Conservation (phyloP, 1,140 invertebrate genomes). For the Oryctes rhinoceros region DNA sequence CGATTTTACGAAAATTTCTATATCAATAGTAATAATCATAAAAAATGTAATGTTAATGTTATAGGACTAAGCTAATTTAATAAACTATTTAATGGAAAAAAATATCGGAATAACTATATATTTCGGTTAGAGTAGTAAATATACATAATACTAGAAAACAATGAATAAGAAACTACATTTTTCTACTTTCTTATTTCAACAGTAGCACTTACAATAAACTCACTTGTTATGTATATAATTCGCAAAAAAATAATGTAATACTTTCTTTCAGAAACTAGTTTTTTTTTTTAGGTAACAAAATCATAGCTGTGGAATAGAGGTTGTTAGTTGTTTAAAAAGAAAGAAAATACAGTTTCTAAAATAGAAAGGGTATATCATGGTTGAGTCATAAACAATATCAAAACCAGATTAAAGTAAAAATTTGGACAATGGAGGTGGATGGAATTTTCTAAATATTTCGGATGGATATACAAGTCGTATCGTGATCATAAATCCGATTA, state of each 20-base stretch:
- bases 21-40: neutral
- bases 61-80: slow-evolving; percentile 6
- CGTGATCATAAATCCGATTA: too few species aligned
- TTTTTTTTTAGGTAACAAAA: slow-evolving; percentile 26
- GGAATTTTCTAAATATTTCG: too few species aligned
- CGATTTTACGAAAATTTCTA: slow-evolving; percentile 5
- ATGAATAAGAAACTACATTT: slow-evolving; percentile 20
- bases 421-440: too few species aligned
- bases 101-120: slow-evolving; percentile 13
- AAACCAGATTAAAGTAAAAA: too few species aligned
- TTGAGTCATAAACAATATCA: too few species aligned
- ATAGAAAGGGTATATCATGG: too few species aligned
- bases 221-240: slow-evolving; percentile 49
- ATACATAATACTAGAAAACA: slow-evolving; percentile 29
- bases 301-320: slow-evolving; percentile 49
- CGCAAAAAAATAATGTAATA: slow-evolving; percentile 19
- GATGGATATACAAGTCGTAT: too few species aligned
- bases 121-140: neutral
- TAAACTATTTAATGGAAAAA: slow-evolving; percentile 20
- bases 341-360: too few species aligned
- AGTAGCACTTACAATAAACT: slow-evolving; percentile 50
- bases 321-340: slow-evolving; percentile 9
- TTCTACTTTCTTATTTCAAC: slow-evolving; percentile 21
- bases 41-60: neutral
- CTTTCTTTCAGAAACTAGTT: slow-evolving; percentile 24